phyloP scores from a whole-genome alignment of 2,888 invertebrate species.

The Disparrhopalites patrizii region DNA sequence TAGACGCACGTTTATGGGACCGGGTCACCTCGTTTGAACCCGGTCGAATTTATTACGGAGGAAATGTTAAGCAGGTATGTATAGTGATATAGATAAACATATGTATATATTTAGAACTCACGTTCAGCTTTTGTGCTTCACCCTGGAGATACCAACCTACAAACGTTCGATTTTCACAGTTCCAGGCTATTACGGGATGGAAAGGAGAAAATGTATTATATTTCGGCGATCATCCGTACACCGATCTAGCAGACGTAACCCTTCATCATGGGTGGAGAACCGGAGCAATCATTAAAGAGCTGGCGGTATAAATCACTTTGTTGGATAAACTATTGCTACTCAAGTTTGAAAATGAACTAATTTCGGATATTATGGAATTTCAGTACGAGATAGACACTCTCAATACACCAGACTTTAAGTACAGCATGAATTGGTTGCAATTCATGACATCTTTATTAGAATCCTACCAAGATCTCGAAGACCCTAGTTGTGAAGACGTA shows the following conservation, averaged over 20 bases:
- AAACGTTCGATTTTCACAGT: too few relatives aligned
- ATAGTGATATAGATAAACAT: too few relatives aligned
- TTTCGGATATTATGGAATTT: conserved; percentile 37
- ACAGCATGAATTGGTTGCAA: conserved; percentile 85
- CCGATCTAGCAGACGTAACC: conserved; percentile 93
- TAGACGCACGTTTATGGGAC: conserved; percentile 84
- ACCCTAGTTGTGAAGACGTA: conserved; percentile 63
- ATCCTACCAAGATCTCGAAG: conserved; percentile 76
- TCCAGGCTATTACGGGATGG: conserved; percentile 92
- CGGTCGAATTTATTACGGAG: conserved; percentile 89
- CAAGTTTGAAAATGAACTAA: too few relatives aligned
- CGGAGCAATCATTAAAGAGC: conserved; percentile 92
- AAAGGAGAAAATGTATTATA: conserved; percentile 86
- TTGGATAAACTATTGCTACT: too few relatives aligned
- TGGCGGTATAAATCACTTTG: conserved; percentile 62
- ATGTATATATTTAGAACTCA: too few relatives aligned
- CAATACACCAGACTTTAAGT: conserved; percentile 76
- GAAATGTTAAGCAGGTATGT: conserved; percentile 78
- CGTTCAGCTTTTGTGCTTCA: too few relatives aligned
- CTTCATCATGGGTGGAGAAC: conserved; percentile 85
- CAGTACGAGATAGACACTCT: conserved; percentile 88
- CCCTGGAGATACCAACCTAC: too few relatives aligned
- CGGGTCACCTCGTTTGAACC: conserved; percentile 79
- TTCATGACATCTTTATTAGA: conserved; percentile 86
- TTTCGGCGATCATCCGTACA: conserved; percentile 98